Base-by-base conservation (phyloP, 2,797 vertebrate genomes). In the Lophius americanus region DNA sequence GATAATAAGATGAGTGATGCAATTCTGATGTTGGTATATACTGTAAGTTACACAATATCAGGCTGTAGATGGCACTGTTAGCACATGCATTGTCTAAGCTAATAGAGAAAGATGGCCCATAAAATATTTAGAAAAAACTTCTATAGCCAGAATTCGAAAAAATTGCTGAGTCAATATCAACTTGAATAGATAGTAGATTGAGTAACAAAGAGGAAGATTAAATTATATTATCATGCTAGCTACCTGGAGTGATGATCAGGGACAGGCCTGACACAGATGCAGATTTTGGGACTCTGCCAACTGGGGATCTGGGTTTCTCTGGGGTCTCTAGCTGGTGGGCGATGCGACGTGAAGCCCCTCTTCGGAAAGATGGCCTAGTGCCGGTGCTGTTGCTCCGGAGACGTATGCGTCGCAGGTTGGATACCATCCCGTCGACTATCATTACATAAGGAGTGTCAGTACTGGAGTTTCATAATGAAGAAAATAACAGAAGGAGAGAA, bases 311-410 rank as follows among this genome's bases (percentile, higher is more conserved):
- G 55, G 92, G 84, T 67, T 94, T 95, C 53, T 96, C 96, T 0
- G 91, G 87, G 0, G 90, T 48, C 0, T 96, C 96, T 62, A 92
- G 93, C 66, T 91, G 88, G 72, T 91, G 87, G 14, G 92, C 90
- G 0, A 94, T 92, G 14, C 94, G 93, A 0, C 92, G 91, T 13
- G 91, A 92, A 0, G 92, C 84, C 0, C 94, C 95, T 58, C 94
- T 89, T 0, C 95, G 92, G 4, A 92, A 91, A 0, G 95, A 92
- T 12, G 95, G 95, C 49, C 95, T 93, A 0, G 95, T 95, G 1
- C 96, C 96, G 0, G 95, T 96, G 83, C 96, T 97, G 90, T 97
- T 98, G 84, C 96, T 98, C 12, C 96, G 93, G 0, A 97, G 93
- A 9, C 96, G 95, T 9, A 95, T 94, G 9, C 94, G 94, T 38